Evolutionary conservation across 2,113 vertebrate species (phyloP), one percentile per base, ranked within the genome.

Genomic region (Tenebrosternarchus preto): DNA sequence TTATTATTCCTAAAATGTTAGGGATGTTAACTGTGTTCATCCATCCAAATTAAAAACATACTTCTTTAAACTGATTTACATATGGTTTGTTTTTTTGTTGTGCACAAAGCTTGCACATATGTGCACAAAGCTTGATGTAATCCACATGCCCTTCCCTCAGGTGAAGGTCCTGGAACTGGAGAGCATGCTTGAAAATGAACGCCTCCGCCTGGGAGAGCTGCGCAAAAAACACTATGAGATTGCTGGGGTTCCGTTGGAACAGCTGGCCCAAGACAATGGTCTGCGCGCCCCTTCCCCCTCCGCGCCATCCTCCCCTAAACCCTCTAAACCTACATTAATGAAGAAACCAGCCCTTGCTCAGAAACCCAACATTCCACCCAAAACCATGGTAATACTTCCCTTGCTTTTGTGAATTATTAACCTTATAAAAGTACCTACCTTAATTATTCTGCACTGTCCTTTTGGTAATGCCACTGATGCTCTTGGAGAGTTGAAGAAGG

Each of bases 141-240:
- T 46, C 5, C 11, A 50, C 11, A 50, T 20, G 36, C 1, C 1
- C 11, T 74, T 70, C 29, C 16, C 64, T 1, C 91, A 99, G 98
- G 98, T 99, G 83, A 98, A 96, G 73, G 95, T 99, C 43, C 89
- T 99, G 79, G 97, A 99, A 86, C 88, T 99, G 86, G 97, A 99
- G 88, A 94, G 89, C 81, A 88, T 88, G 0, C 88, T 99, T 90
- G 95, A 94, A 72, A 94, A 92, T 0, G 97, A 99, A 89, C 93
- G 96, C 0, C 80, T 95, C 57, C 95, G 94, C 12, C 90, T 99
- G 6, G 97, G 98, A 0, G 96, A 96, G 83, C 92, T 99, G 70
- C 91, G 98, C 79, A 96, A 94, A 91, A 95, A 96, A 86, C 98
- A 99, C 87, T 99, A 99, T 0, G 90, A 78, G 0, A 77, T 99